A percentile compares a stretch with the other conserved stretches of the same genome.
These are phyloP conservation scores for Drosophila parabipectinata DNA, from an alignment of 1,140 invertebrate genomes.

Conservation along the genomic window DNA sequence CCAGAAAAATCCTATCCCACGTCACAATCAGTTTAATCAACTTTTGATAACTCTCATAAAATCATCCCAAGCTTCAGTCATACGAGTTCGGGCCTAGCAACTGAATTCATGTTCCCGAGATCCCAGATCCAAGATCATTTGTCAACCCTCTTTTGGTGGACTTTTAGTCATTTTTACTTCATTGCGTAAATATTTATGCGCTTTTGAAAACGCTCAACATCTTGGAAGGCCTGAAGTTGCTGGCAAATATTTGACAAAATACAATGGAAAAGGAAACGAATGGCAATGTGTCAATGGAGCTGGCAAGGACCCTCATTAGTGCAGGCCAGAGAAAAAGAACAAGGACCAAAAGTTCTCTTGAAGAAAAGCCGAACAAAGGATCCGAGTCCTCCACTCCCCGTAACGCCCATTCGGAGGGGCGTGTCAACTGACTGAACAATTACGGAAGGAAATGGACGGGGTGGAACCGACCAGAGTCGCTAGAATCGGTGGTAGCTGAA, in stretches of 20 bases:
- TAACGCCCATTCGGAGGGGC: conserved; percentile 48
- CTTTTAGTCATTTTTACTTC: conserved; percentile 67
- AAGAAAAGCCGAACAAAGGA: conserved; percentile 59
- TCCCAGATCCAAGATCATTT: neutral
- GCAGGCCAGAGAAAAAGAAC: conserved; percentile 64
- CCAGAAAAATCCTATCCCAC: neutral
- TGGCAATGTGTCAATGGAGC: conserved; percentile 69
- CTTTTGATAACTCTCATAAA: conserved; percentile 2
- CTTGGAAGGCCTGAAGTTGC: conserved; percentile 40
- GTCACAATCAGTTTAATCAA: conserved; percentile 14
- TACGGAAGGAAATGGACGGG: conserved; percentile 32
- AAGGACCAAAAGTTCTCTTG: conserved; percentile 44
- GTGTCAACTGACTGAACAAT: conserved; percentile 73
- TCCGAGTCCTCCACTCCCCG: conserved; percentile 15
- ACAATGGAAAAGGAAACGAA: conserved; percentile 42
- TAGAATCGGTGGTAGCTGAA: conserved; percentile 18
- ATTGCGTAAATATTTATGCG: conserved; percentile 80
- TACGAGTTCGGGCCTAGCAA: neutral
- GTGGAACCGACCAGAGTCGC: conserved; percentile 19
- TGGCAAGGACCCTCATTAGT: conserved; percentile 73
- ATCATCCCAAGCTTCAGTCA: conserved; percentile 9
- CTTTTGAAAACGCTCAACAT: conserved; percentile 63
- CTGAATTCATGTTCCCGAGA: neutral
- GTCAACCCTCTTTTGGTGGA: conserved; percentile 22
- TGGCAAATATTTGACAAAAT: conserved; percentile 70